Conservation (phyloP, 1,140 invertebrate genomes). For the Drosophila equinoxialis region DNA sequence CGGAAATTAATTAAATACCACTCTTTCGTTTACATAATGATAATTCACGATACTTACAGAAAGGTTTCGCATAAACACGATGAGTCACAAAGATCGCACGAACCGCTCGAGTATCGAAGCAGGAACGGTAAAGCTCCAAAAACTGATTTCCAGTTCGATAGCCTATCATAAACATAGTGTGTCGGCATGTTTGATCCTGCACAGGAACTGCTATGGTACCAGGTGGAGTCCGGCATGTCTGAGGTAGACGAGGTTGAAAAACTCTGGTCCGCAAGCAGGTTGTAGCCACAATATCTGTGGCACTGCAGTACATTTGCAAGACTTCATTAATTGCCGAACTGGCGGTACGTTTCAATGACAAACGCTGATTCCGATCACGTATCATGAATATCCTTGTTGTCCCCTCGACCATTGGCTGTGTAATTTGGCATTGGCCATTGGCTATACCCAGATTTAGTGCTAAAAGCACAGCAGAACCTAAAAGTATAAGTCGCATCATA, state of each 20-base stretch:
- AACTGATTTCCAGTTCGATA: conserved; percentile 30
- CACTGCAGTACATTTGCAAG: conserved; percentile 40
- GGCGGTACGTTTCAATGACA: conserved; percentile 24
- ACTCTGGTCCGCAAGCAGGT: conserved; percentile 10
- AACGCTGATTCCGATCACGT: conserved; percentile 8
- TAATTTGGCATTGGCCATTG: conserved; percentile 36
- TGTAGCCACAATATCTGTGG: conserved; percentile 5
- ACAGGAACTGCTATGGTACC: neutral
- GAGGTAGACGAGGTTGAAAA: conserved; percentile 21
- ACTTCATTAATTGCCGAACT: conserved; percentile 13
- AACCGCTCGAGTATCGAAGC: conserved; percentile 24
- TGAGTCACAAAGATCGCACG: conserved; percentile 30
- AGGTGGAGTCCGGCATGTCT: conserved; percentile 28
- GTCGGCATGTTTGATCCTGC: conserved; percentile 27
- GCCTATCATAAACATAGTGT: conserved; percentile 38
- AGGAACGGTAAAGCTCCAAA: conserved; percentile 42
- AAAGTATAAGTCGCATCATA: conserved; percentile 17
- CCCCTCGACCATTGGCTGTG: conserved; percentile 25
- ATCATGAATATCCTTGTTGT: conserved; percentile 33
- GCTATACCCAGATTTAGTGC: conserved; percentile 41
- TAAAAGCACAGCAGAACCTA: conserved; percentile 13
- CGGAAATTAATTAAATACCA: too few species aligned
- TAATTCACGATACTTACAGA: conserved; percentile 20
- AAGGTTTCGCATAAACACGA: conserved; percentile 36
- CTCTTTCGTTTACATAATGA: too few species aligned